phyloP scores from a whole-genome alignment of 2,113 vertebrate species.

The Scalopus aquaticus region DNA sequence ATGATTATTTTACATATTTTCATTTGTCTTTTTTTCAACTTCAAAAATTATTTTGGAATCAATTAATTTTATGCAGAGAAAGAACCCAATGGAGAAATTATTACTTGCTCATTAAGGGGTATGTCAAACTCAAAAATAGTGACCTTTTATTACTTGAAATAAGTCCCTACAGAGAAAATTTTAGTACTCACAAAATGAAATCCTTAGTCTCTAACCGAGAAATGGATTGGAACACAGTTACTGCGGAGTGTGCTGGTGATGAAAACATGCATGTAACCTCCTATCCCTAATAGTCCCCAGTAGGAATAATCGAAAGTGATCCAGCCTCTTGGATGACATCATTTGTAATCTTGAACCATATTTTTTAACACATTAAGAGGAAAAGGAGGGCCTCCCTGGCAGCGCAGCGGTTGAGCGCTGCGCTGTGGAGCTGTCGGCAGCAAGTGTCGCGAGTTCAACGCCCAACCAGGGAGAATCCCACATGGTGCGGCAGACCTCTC shows the following conservation, averaged over 20 bases:
- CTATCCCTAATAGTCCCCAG: not conserved
- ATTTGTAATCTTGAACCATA: not conserved
- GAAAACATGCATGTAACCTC: not conserved
- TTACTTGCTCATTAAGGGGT: not conserved
- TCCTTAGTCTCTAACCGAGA: not conserved
- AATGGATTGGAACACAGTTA: not conserved
- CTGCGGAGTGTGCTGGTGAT: not conserved
- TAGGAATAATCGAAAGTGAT: not conserved
- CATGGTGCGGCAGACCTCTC: too few relatives aligned
- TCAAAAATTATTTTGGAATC: not conserved
- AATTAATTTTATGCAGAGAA: not conserved
- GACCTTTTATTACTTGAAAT: not conserved
- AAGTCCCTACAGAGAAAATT: not conserved
- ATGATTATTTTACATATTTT: not conserved
- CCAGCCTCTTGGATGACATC: not conserved
- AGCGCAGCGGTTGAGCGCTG: too few relatives aligned
- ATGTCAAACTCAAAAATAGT: not conserved
- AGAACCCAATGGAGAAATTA: not conserved
- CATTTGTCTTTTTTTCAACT: not conserved
- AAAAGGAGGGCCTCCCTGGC: too few relatives aligned
- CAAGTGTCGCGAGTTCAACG: too few relatives aligned
- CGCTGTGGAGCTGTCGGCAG: too few relatives aligned
- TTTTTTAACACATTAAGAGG: not conserved
- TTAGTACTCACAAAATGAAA: not conserved
- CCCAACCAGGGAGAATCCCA: too few relatives aligned